Percentiles rank a stretch among this genome's conserved stretches.
phyloP scores from a whole-genome alignment of 1,140 invertebrate species.

The Dendrolimus kikuchii region DNA sequence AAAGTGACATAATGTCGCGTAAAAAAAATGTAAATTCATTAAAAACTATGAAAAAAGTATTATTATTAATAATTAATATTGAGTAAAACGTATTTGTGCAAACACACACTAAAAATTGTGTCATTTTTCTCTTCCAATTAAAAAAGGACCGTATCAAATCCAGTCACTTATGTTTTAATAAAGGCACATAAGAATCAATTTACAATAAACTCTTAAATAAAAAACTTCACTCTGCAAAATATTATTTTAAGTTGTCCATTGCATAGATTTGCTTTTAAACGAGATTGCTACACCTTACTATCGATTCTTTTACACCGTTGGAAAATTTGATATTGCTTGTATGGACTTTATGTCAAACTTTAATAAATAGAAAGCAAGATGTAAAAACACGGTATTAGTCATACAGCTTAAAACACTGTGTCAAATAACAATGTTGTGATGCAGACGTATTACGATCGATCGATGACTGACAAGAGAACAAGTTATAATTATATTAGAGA shows the following conservation, averaged over 20 bases:
- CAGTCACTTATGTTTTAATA: slow-evolving; percentile 54
- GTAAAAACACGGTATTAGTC: slow-evolving; percentile 6
- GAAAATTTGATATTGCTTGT: no score
- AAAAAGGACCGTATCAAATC: slow-evolving; percentile 59
- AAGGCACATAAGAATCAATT: slow-evolving; percentile 68
- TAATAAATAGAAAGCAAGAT: no score
- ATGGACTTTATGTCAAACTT: no score
- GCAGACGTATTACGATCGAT: no score
- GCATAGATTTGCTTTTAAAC: no score
- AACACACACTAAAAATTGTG: slow-evolving; percentile 57
- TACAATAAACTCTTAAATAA: slow-evolving; percentile 41
- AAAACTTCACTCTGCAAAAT: slow-evolving; percentile 28
- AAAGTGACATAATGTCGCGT: slow-evolving; percentile 50
- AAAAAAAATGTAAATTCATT: slow-evolving; percentile 43
- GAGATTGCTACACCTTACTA: slow-evolving; percentile 14
- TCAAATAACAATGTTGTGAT: slow-evolving; percentile 8
- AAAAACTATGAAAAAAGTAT: slow-evolving; percentile 40
- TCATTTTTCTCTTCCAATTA: slow-evolving; percentile 36
- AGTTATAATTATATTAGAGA: slow-evolving; percentile 3
- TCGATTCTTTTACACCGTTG: slow-evolving; percentile 8
- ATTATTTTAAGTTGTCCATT: slow-evolving; percentile 5
- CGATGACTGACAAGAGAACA: background rate
- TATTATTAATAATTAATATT: slow-evolving; percentile 37
- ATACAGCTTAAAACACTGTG: slow-evolving; percentile 15
- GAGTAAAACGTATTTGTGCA: slow-evolving; percentile 62